These are phyloP conservation scores for Neopipo cinnamomea DNA, from an alignment of 2,113 vertebrate genomes.

Conservation along the genomic window DNA sequence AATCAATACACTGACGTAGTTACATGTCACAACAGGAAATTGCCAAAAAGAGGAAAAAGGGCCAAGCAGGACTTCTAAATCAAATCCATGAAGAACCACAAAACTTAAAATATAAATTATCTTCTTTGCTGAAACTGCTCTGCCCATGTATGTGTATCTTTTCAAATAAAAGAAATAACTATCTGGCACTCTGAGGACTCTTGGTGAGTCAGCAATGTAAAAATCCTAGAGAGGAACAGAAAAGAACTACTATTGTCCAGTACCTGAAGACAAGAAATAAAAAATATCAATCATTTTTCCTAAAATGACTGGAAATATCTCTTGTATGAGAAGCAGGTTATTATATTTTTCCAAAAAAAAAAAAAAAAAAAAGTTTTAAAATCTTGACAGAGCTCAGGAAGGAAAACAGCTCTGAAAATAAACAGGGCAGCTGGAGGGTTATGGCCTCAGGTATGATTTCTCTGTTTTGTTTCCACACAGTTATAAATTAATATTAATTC, in stretches of 20 bases:
- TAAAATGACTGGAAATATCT: background rate
- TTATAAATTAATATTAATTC: slow-evolving; percentile 41
- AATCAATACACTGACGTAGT: background rate
- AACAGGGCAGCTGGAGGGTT: background rate
- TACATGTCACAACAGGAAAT: background rate
- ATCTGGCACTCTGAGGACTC: background rate
- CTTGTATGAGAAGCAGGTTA: background rate
- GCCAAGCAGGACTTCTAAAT: background rate
- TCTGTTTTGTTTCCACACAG: background rate
- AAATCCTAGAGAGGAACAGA: background rate
- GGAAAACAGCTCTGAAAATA: background rate
- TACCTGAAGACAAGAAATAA: background rate
- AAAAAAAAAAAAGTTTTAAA: background rate
- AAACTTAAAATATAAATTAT: background rate
- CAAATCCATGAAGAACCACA: background rate
- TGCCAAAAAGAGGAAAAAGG: background rate
- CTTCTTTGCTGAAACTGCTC: background rate
- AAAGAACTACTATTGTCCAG: background rate
- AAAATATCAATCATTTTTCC: background rate
- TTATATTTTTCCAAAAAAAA: background rate
- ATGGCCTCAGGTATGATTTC: background rate
- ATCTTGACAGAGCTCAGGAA: background rate
- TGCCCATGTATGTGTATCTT: background rate
- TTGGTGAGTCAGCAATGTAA: background rate
- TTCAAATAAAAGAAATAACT: background rate